Conservation (phyloP, 2,113 vertebrate species). For the Erythrolamprus reginae region DNA sequence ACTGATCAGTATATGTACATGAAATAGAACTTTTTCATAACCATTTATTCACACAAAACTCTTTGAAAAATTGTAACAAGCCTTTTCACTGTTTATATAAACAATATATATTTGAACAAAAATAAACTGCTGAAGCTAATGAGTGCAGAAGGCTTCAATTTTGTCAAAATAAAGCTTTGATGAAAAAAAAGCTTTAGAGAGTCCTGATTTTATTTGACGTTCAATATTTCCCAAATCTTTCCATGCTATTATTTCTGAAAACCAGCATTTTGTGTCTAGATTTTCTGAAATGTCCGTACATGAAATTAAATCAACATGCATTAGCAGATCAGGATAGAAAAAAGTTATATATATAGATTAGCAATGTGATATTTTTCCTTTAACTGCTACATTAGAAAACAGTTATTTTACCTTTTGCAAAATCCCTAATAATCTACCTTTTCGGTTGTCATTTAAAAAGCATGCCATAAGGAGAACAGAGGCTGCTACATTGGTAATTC, state of each 20-base stretch:
- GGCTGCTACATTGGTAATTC: neutral
- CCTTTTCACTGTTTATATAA: slow-evolving; percentile 29
- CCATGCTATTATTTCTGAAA: neutral
- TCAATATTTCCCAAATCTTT: neutral
- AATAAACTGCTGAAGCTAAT: slow-evolving; percentile 20
- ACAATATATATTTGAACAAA: slow-evolving; percentile 31
- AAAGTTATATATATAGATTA: neutral
- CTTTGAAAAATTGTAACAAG: slow-evolving; percentile 28
- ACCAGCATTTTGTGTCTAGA: neutral
- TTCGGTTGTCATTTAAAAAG: neutral
- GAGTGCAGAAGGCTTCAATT: slow-evolving; percentile 44
- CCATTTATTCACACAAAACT: neutral
- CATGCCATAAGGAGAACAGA: neutral
- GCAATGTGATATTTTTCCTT: neutral
- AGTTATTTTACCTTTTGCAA: neutral
- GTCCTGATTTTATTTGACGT: neutral
- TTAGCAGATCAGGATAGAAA: neutral
- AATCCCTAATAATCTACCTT: neutral
- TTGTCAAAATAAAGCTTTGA: slow-evolving; percentile 33
- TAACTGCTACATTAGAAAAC: neutral
- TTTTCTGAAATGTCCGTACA: neutral
- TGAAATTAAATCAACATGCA: neutral
- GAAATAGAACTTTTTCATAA: slow-evolving; percentile 18
- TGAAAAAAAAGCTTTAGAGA: neutral
- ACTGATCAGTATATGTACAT: neutral